Base-by-base conservation (phyloP, 1,140 invertebrate genomes). In the Tachypleus tridentatus region DNA sequence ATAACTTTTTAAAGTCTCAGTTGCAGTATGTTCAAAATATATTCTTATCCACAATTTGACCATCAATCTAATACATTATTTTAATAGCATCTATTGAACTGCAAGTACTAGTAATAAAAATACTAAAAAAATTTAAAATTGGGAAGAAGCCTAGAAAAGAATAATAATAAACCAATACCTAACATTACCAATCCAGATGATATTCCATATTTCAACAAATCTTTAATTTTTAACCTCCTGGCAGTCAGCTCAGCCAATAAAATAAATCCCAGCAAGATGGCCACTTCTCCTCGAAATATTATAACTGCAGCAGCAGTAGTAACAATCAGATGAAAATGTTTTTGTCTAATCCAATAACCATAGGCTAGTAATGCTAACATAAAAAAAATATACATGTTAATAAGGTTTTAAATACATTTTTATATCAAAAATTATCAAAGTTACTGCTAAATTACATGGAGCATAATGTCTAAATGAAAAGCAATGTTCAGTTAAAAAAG, bases 221-320 rank as follows among this genome's bases (percentile, higher is more conserved):
- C 29, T 29, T 29, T 29, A 29, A 29, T 29, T 29, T 29, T 29
- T 70, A 88, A 70, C 70, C 78, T 73, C n/a, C 74, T 73, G 61
- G 76, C 77, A 59, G 80, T 72, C 60, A 98, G 75, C 76, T 95
- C 90, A 70, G 88, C 82, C 4, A 96, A 77, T 51, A 97, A 78
- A 70, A 98, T 84, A 67, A 93, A 77, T 49, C 93, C 95, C 70
- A 98, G 83, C 58, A 97, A 84, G 71, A 97, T 80, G 9, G 85
- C 84, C 51, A 98, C 77, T 78, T 99, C 97, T 54, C 85, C 85
- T 74, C 96, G 83, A 77, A 98, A 98, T 73, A 98, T 85, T 67
- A 98, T 83, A 69, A 93, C 88, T 60, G 91, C 85, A 72, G 87
- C 85, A 57, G 88, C 95, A 52, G 92, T 91, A 66, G 83, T 84